Percentiles rank a stretch among this genome's conserved stretches.
Conservation (phyloP, 2,797 vertebrate species). For the Poecilia velifera region DNA sequence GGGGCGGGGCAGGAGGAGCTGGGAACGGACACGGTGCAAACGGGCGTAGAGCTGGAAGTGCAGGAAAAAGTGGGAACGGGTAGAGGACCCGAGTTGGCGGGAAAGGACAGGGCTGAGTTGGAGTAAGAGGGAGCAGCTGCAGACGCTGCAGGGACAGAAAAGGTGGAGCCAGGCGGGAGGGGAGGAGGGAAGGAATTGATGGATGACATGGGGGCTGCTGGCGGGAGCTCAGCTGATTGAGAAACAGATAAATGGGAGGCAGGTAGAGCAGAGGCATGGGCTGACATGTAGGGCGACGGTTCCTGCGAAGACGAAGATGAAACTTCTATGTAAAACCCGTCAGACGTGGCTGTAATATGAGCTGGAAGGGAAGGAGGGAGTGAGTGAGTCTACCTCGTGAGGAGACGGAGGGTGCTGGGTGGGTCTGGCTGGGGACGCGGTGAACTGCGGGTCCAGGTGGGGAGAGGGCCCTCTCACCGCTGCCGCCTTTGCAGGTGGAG, state of each 20-base stretch:
- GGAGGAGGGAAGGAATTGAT: constrained; percentile 42
- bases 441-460: constrained; percentile 37
- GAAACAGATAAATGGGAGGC: constrained; percentile 39
- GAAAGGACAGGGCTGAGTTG: constrained; percentile 37
- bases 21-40: constrained; percentile 30
- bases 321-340: constrained; percentile 2
- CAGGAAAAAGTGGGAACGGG: constrained; percentile 48
- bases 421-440: constrained; percentile 27
- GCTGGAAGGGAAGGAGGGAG: background rate
- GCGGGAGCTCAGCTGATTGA: constrained; percentile 28
- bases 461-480: constrained; percentile 47
- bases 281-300: constrained; percentile 61
- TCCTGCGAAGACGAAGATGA: constrained; percentile 62
- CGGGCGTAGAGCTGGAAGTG: constrained; percentile 4
- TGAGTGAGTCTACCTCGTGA: constrained; percentile 74
- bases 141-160: constrained; percentile 27
- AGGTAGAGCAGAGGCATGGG: constrained; percentile 29
- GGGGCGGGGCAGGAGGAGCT: constrained; percentile 20
- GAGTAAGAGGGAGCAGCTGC: constrained; percentile 44
- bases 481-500: constrained; percentile 23
- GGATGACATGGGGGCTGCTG: constrained; percentile 39
- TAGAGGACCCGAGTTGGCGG: constrained; percentile 18
- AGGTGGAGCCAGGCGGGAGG: constrained; percentile 34
- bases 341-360: constrained; percentile 10
- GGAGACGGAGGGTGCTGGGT: constrained; percentile 55